Base-by-base conservation (phyloP, 2,113 vertebrate species). In the Astur gentilis region DNA sequence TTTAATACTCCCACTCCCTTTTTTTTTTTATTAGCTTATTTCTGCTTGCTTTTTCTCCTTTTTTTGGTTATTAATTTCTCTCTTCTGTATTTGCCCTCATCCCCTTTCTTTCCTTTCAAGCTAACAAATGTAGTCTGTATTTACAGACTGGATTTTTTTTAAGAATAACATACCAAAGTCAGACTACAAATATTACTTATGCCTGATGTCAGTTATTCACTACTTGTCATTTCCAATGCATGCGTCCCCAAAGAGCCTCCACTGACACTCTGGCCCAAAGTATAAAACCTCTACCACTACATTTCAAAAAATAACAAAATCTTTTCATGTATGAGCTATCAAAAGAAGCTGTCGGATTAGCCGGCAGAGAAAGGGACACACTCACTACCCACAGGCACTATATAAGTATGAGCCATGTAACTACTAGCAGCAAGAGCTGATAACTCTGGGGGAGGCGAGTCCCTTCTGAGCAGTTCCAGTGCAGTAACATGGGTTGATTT, bases 151-250 rank as follows among this genome's bases (percentile, higher is more conserved):
- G 81, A 85, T 93, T 90, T 95, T 72, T 94, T 94, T 49, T 32
- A 94, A 96, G 91, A 97, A 96, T 91, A 97, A 97, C 95, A 97
- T 57, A 89, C 71, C 67, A 66, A 95, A 96, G 95, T 93, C 95
- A 90, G 91, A 64, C 85, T 91, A 83, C 62, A 96, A 95, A 58
- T 71, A 95, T 97, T 97, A 97, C 82, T 97, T 92, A 96, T 95
- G 96, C 96, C 84, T 97, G 89, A 97, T 90, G 76, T 97, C 95
- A 90, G 91, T 94, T 96, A 97, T 97, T 97, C 97, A 97, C 69
- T 52, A 27, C 91, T 91, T 96, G 97, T 97, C 97, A 93, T 62
- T 97, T 97, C 55, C 75, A 96, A 78, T 96, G 93, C 72, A 50
- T 16, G 2, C 18, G 11, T 91, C 55, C 55, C 87, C 55, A 66